Base-by-base conservation (phyloP, 2,888 invertebrate genomes). In the Criorhina ranunculi region DNA sequence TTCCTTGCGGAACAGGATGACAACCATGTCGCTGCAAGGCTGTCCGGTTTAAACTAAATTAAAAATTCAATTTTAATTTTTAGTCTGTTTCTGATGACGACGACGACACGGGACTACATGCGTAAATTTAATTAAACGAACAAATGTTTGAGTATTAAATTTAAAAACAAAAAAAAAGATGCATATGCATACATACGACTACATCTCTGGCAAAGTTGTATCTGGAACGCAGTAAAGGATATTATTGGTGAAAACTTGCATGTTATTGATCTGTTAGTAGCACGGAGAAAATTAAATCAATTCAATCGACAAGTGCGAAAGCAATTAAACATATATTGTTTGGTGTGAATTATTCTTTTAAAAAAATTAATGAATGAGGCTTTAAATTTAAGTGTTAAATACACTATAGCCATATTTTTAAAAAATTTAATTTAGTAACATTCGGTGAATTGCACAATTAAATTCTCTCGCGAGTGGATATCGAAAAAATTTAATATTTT, bases 41-140 rank as follows among this genome's bases (percentile, higher is more conserved):
- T 24, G n/a, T n/a, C n/a, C n/a, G n/a, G 53, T 44, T 57, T 37
- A 33, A 24, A 31, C 12, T 60, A 33, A 59, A 40, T 42, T 53
- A 53, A 44, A 78, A 62, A 64, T 60, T 70, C 62, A 24, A 57
- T 78, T 70, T 70, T 59, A 60, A 78, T 70, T 35, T 70, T 70
- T 35, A 40, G 33, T 53, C 6, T 19, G 62, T 19, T 7, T 19
- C 33, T 44, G 37, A 29, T 40, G 24, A 24, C 24, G 24, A 24
- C 24, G 24, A 24, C 24, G 24, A 24, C 24, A 24, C 24, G 24
- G 4, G 24, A 24, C 46, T 57, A 69, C 62, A 75, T 81, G 69
- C 64, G 75, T 64, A 69, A 75, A 75, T 69, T 81, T 75, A 81
- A 81, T 81, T 75, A 69, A 62, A 81, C 57, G 69, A 69, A 69